Conservation (phyloP, 2,888 invertebrate species). For the Diplazon laetatorius region DNA sequence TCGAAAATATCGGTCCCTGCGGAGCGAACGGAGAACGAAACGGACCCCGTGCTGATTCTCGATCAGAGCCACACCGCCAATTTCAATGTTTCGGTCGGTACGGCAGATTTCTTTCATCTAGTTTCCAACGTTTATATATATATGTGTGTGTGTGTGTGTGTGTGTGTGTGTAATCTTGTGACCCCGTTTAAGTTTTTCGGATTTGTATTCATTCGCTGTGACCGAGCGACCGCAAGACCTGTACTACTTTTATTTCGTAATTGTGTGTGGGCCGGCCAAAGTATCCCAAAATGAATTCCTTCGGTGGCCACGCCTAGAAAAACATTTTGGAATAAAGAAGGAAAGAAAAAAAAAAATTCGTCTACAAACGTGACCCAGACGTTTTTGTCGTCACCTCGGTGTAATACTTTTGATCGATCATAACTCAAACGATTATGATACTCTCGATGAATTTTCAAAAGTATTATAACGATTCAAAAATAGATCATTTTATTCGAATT, state of each 20-base stretch:
- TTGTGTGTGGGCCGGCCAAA: background rate
- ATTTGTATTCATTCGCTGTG: constrained; percentile 62
- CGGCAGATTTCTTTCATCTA: constrained; percentile 3
- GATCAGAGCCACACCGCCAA: constrained; percentile 50
- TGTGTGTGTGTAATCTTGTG: too few species aligned
- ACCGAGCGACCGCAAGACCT: constrained; percentile 50
- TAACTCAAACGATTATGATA: too few species aligned
- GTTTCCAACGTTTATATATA: constrained; percentile 34
- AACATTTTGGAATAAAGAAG: constrained; percentile 9
- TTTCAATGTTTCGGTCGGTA: constrained; percentile 22
- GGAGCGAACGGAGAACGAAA: constrained; percentile 19
- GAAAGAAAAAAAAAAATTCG: background rate
- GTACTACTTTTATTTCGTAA: constrained; percentile 20
- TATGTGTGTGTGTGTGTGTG: too few species aligned
- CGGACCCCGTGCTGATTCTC: constrained; percentile 52
- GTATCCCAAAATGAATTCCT: constrained; percentile 17
- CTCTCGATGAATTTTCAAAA: too few species aligned
- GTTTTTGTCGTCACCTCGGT: background rate
- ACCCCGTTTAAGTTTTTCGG: constrained; percentile 72
- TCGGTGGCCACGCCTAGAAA: constrained; percentile 46
- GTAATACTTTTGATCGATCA: background rate
- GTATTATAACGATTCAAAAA: too few species aligned
- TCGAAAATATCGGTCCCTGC: constrained; percentile 43
- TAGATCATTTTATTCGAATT: too few species aligned
- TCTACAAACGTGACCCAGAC: background rate